Evolutionary conservation across 2,113 vertebrate species (phyloP).

Genomic region (Varanus komodoensis): DNA sequence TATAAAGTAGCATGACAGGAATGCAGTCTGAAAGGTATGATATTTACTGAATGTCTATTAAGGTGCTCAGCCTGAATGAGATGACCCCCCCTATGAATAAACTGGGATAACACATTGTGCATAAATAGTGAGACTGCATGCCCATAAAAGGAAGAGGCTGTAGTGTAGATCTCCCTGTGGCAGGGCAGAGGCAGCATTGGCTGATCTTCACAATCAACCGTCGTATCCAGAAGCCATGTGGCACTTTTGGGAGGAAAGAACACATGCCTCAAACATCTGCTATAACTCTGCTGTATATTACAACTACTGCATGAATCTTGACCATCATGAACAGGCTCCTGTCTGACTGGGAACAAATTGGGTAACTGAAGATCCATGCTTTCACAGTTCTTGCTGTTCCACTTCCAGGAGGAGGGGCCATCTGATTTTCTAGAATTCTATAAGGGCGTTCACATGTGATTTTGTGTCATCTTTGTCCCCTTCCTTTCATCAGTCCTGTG

Average conservation of each 20-base stretch:
- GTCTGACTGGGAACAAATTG: background rate
- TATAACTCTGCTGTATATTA: background rate
- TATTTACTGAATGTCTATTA: background rate
- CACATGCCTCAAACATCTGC: background rate
- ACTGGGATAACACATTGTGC: too few relatives aligned
- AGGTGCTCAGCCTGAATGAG: constrained; percentile 25
- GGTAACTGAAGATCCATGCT: background rate
- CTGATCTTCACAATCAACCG: background rate
- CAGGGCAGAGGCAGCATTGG: background rate
- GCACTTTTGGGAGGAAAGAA: background rate
- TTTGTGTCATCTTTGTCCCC: constrained; percentile 60
- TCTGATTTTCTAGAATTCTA: background rate
- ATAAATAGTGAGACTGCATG: too few relatives aligned
- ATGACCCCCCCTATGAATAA: too few relatives aligned
- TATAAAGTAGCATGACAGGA: background rate
- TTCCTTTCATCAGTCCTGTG: constrained; percentile 73
- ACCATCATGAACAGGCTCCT: background rate
- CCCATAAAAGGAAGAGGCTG: too few relatives aligned
- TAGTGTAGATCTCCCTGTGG: too few relatives aligned
- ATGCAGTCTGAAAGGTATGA: background rate
- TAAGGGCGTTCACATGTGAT: constrained; percentile 43
- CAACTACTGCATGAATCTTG: too few relatives aligned
- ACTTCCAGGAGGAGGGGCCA: background rate
- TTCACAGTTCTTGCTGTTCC: background rate
- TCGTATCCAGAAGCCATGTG: background rate